phyloP scores from a whole-genome alignment of 2,797 vertebrate genomes.

The Leuciscus waleckii region DNA sequence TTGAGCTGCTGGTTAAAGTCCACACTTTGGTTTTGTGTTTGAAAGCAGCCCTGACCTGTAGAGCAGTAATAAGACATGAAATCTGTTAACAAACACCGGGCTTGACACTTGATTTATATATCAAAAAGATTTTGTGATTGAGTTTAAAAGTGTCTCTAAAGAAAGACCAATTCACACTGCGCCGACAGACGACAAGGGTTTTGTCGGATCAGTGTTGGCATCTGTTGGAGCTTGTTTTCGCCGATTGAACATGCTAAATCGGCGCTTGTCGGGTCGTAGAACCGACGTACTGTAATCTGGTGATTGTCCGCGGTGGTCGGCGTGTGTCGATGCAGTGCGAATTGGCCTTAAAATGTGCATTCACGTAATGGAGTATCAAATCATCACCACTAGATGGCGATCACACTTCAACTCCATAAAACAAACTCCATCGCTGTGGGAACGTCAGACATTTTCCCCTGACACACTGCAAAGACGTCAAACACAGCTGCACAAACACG shows the following conservation, averaged over 20 bases:
- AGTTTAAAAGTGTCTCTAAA: background rate
- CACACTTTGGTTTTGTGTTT: slow-evolving; percentile 99
- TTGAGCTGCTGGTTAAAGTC: slow-evolving; percentile 93
- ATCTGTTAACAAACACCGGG: background rate
- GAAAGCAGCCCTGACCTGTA: slow-evolving; percentile 95
- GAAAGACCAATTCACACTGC: background rate
- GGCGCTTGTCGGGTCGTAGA: background rate
- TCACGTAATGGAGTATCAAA: background rate
- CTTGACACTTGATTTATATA: background rate
- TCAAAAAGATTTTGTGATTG: background rate
- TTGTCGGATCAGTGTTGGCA: background rate
- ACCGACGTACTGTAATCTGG: background rate
- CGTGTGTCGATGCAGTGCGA: background rate
- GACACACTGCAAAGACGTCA: slow-evolving; percentile 32
- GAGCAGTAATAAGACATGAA: background rate
- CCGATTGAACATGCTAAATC: background rate
- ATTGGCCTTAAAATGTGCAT: background rate
- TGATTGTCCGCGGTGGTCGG: background rate
- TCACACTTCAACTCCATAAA: background rate
- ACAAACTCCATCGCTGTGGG: background rate
- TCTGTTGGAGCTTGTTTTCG: background rate
- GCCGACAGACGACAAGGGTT: background rate
- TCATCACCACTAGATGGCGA: slow-evolving; percentile 38
- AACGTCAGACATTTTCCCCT: slow-evolving; percentile 17
- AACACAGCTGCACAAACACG: slow-evolving; percentile 55